A percentile compares a stretch with the other conserved stretches of the same genome.
phyloP scores from a whole-genome alignment of 92 coral and sea anemone genomes.

The Metridium senile region DNA sequence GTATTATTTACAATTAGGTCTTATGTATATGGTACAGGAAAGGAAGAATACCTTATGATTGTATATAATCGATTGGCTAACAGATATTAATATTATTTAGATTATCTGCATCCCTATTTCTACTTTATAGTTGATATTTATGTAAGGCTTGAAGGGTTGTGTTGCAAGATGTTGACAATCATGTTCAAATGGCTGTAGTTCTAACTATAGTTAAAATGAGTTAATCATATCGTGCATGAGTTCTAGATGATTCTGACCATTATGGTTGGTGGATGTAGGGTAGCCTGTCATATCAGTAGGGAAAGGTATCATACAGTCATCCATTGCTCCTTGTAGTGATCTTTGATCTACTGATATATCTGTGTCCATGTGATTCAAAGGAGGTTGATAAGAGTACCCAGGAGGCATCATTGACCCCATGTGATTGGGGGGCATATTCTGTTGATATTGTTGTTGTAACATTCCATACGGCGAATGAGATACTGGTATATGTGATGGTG shows the following conservation, averaged over 20 bases:
- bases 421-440: slow-evolving; percentile 82
- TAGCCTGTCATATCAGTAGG: slow-evolving; percentile 84
- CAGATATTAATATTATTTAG: too few species aligned
- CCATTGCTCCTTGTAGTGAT: slow-evolving; percentile 72
- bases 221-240: slow-evolving; percentile 99
- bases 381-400: slow-evolving; percentile 75
- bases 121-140: too few species aligned
- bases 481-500: slow-evolving; percentile 86
- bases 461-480: slow-evolving; percentile 92
- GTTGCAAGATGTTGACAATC: not conserved
- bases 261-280: slow-evolving; percentile 78
- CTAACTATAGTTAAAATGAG: slow-evolving; percentile 74
- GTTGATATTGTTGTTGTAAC: slow-evolving; percentile 86
- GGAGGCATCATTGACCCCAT: slow-evolving; percentile 89
- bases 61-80: too few species aligned
- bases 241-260: slow-evolving; percentile 99
- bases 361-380: slow-evolving; percentile 84
- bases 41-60: too few species aligned
- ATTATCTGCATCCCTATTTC: too few species aligned
- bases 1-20: not conserved
- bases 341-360: slow-evolving; percentile 81
- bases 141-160: too few species aligned
- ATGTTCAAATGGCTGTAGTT: not conserved
- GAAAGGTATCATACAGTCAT: slow-evolving; percentile 86
- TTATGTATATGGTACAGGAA: too few species aligned